Conservation (phyloP, 2,797 vertebrate genomes). For the Phataginus tetradactyla region DNA sequence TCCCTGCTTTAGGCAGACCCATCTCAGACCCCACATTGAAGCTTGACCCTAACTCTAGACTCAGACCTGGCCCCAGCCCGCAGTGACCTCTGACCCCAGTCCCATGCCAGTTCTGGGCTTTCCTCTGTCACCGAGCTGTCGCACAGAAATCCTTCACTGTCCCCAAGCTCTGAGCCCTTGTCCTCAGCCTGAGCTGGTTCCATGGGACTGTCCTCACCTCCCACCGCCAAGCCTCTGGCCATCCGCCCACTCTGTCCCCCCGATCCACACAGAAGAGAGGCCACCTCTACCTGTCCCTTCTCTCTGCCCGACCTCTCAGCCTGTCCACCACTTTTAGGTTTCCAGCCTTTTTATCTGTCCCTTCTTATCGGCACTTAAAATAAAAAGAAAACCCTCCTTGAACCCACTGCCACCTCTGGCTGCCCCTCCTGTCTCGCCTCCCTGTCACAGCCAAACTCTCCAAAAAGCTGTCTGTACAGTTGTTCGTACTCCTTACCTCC, state of each 20-base stretch:
- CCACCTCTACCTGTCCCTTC: neutral
- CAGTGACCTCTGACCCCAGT: neutral
- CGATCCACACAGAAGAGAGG: neutral
- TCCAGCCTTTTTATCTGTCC: neutral
- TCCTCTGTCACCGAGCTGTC: neutral
- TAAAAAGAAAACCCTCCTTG: neutral
- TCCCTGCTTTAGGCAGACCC: neutral
- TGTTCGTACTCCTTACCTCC: neutral
- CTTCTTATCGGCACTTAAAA: neutral
- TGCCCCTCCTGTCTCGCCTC: neutral
- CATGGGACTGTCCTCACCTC: neutral
- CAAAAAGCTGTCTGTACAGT: conserved; percentile 18
- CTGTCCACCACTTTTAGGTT: neutral
- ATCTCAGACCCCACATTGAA: neutral
- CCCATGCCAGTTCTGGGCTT: neutral
- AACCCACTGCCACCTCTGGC: neutral
- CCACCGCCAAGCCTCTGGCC: neutral
- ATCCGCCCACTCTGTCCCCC: neutral
- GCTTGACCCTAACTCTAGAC: neutral
- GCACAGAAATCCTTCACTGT: neutral
- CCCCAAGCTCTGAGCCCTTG: neutral
- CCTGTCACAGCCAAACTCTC: neutral
- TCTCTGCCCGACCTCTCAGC: neutral
- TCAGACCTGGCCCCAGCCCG: neutral
- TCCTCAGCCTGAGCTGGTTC: neutral